These are phyloP conservation scores for Xanthia icteritia DNA, from an alignment of 2,888 invertebrate genomes.

Conservation along the genomic window DNA sequence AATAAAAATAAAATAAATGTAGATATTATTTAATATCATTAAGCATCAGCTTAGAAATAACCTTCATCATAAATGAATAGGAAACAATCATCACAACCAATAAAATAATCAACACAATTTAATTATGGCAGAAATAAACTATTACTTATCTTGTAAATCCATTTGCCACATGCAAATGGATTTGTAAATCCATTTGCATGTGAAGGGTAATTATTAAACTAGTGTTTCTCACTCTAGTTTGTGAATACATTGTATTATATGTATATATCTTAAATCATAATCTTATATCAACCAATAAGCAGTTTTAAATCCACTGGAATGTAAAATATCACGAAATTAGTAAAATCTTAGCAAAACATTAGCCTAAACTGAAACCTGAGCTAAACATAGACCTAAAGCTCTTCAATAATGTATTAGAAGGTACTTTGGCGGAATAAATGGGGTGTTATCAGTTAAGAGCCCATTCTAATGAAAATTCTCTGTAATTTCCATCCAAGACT, in stretches of 20 bases:
- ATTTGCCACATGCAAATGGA: no score
- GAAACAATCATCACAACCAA: no score
- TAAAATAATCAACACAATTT: not conserved
- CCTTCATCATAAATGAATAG: no score
- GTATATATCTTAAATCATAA: no score
- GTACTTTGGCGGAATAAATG: constrained; percentile 67
- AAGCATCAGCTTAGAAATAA: no score
- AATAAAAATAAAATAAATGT: no score
- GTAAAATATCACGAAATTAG: not conserved
- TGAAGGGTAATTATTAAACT: not conserved
- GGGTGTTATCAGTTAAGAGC: constrained; percentile 69
- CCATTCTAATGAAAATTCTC: constrained; percentile 73
- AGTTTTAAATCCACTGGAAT: not conserved
- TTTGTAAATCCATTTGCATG: not conserved
- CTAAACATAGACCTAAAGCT: constrained; percentile 18
- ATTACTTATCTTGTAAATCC: no score
- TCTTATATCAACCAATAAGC: no score
- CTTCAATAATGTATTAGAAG: constrained; percentile 53
- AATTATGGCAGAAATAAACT: not conserved
- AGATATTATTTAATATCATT: no score
- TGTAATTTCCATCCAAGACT: constrained; percentile 72
- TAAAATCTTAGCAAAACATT: constrained; percentile 3
- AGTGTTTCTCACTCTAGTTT: not conserved
- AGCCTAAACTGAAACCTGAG: constrained; percentile 24
- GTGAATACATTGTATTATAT: not conserved